Evolutionary conservation across 2,888 invertebrate species (phyloP).

Genomic region (Ariolimax columbianus): DNA sequence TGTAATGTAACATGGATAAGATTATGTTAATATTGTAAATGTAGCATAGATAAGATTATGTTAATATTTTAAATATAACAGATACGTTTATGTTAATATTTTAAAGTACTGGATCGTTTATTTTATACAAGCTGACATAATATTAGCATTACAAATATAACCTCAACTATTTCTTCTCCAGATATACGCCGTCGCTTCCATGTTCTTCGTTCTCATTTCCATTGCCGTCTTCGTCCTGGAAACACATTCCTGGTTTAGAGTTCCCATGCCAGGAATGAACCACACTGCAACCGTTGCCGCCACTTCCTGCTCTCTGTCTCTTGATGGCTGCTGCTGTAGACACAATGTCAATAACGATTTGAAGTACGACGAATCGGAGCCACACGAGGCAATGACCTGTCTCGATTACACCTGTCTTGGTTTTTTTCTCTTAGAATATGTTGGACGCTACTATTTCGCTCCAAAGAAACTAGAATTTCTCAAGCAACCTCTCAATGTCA

Average conservation of each 20-base stretch:
- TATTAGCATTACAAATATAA: not conserved
- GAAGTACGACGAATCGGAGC: conserved; percentile 62
- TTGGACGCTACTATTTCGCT: conserved; percentile 66
- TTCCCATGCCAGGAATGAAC: conserved; percentile 62
- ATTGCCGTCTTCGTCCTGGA: conserved; percentile 76
- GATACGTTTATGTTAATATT: too few relatives aligned
- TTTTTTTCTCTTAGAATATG: conserved; percentile 73
- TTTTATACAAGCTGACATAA: too few relatives aligned
- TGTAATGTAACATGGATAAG: too few relatives aligned
- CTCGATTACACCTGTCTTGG: conserved; percentile 73
- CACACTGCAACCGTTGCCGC: conserved; percentile 12
- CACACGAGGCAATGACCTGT: conserved; percentile 70
- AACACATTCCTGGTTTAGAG: conserved; percentile 74
- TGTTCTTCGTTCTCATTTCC: conserved; percentile 76
- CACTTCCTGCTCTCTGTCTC: conserved; percentile 26
- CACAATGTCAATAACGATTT: conserved; percentile 30
- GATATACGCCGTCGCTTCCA: conserved; percentile 75
- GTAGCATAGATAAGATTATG: too few relatives aligned
- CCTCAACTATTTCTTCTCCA: conserved; percentile 56
- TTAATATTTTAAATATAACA: too few relatives aligned
- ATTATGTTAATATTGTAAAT: too few relatives aligned
- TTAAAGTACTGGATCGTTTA: too few relatives aligned
- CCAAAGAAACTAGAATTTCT: conserved; percentile 70
- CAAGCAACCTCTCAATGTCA: conserved; percentile 72
- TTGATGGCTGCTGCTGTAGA: conserved; percentile 54